Percentiles rank a stretch among this genome's conserved stretches.
Conservation (phyloP, 2,888 invertebrate species). For the Gerris lacustris region DNA sequence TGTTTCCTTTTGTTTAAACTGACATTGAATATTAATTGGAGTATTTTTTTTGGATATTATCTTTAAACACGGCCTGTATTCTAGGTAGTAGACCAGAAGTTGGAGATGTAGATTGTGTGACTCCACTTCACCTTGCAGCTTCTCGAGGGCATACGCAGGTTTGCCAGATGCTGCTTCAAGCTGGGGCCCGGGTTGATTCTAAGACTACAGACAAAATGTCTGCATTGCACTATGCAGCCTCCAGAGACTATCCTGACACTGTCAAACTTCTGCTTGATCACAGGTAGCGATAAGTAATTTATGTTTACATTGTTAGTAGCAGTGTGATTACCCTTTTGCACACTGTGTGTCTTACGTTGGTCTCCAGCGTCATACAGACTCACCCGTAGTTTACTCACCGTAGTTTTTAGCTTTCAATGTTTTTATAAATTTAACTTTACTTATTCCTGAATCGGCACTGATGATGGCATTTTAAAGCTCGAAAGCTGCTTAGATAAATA, state of each 20-base stretch:
- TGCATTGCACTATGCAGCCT: slow-evolving; percentile 38
- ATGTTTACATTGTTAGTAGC: no score
- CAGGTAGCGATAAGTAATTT: neutral
- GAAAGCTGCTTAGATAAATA: no score
- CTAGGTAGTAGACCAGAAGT: slow-evolving; percentile 51
- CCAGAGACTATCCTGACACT: slow-evolving; percentile 27
- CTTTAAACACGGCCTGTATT: slow-evolving; percentile 1
- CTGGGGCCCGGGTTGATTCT: slow-evolving; percentile 36
- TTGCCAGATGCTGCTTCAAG: slow-evolving; percentile 38
- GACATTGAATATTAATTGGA: neutral
- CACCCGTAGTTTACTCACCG: no score
- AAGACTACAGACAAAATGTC: slow-evolving; percentile 38
- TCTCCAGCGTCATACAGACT: no score
- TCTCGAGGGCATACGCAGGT: slow-evolving; percentile 46
- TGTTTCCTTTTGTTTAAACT: neutral
- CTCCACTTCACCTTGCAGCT: slow-evolving; percentile 56
- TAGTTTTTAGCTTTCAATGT: no score
- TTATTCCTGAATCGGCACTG: no score
- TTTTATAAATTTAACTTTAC: no score
- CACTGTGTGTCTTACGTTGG: no score
- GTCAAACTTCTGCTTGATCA: slow-evolving; percentile 2
- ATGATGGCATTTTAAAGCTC: no score
- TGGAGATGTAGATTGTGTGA: slow-evolving; percentile 51
- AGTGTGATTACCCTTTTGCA: no score
- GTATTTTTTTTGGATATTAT: neutral